Conservation (phyloP, 2,888 invertebrate species). For the Periphyllus acericola region DNA sequence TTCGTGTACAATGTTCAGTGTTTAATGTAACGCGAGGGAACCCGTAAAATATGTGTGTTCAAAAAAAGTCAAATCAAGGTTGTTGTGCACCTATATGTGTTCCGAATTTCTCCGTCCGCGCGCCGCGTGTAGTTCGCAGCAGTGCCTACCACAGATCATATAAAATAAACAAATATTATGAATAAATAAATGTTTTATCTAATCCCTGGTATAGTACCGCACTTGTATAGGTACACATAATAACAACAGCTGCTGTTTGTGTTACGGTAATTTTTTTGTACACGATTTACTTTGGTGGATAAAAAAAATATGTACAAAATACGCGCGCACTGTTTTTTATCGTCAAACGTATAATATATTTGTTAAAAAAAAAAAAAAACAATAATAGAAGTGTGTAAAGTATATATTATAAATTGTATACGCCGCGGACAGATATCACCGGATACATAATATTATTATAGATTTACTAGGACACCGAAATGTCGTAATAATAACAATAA, state of each 20-base stretch:
- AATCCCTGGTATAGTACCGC: no score
- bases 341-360: neutral
- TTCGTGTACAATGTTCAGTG: neutral
- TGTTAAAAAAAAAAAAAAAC: neutral
- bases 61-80: constrained; percentile 15
- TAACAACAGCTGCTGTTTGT: neutral
- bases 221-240: no score
- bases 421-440: neutral
- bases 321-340: neutral
- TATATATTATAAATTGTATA: neutral
- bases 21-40: neutral
- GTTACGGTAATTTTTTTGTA: neutral
- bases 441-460: no score
- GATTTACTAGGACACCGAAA: neutral
- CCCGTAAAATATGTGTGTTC: neutral
- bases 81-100: neutral
- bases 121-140: no score
- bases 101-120: neutral
- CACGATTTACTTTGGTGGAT: neutral
- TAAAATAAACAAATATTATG: no score
- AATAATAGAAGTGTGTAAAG: neutral
- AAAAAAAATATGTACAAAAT: no score
- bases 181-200: no score
- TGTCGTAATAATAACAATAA: constrained; percentile 3
- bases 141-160: no score